These are phyloP conservation scores for Sylvilagus bachmani DNA, from an alignment of 2,113 vertebrate genomes.

Conservation along the genomic window DNA sequence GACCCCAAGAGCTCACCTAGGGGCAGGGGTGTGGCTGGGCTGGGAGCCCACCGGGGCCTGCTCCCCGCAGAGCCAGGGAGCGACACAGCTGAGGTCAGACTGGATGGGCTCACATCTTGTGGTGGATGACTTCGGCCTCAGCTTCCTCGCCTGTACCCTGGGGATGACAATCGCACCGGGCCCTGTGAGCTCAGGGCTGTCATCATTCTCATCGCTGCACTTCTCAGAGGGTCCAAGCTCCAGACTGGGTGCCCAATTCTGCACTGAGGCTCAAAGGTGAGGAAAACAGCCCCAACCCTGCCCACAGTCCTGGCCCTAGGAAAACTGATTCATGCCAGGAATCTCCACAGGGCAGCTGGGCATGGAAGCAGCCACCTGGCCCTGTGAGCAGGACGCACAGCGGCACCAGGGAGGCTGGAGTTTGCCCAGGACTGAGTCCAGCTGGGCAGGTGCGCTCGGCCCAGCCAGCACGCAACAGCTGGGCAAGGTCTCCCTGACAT, in stretches of 20 bases:
- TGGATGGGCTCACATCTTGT: background rate
- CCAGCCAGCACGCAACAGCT: background rate
- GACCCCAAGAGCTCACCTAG: background rate
- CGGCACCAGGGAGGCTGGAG: background rate
- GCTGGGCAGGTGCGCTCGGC: background rate
- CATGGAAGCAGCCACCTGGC: background rate
- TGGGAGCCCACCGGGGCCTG: background rate
- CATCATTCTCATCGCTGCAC: background rate
- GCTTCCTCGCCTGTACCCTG: background rate
- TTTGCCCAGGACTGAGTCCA: background rate
- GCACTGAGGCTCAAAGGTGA: constrained; percentile 1
- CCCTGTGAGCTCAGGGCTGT: background rate
- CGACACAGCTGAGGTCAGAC: background rate
- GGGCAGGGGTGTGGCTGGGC: background rate
- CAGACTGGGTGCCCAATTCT: background rate
- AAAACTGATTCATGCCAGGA: background rate
- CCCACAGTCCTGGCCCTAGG: background rate
- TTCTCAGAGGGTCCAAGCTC: background rate
- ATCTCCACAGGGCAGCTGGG: background rate
- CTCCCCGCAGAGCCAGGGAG: background rate
- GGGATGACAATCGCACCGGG: background rate
- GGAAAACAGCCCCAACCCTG: background rate
- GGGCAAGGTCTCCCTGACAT: background rate
- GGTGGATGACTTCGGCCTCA: background rate
- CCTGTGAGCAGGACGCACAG: background rate